Base-by-base conservation (phyloP, 2,888 invertebrate genomes). In the Lapara coniferarum region DNA sequence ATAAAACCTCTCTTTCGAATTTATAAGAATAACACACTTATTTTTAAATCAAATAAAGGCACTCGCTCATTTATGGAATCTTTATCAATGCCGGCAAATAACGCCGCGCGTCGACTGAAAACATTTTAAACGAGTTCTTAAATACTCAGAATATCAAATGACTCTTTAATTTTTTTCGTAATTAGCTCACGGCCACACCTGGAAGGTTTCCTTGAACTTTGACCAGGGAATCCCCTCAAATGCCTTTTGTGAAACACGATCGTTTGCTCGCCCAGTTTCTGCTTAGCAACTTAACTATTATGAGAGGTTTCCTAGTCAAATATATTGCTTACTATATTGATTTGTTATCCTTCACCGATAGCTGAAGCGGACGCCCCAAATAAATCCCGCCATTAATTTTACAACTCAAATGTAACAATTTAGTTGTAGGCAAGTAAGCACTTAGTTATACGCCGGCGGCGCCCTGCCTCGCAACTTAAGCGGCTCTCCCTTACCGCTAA, bases 331-430 rank as follows among this genome's bases (percentile, higher is more conserved):
- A 67, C 57, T 55, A 59, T 70, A 71, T 71, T 67, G 59, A 70
- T 59, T 66, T 55, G 59, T 59, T 44, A 69, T 16, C 66, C 72
- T 19, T 8, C 46, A 12, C 55, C 75, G 82, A 83, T 81, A 85
- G 83, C 80, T 82, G 81, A 75, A 83, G 80, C 81, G 16, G 46
- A 16, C 80, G 81, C 82, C 81, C 79, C 78, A 83, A 88, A 90
- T 90, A 92, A 92, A 92, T 92, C 87, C 85, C 77, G 80, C 89
- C 88, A 90, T 92, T 92, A 92, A 91, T 91, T 91, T 90, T 87
- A 85, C 88, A 89, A 92, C 89, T 89, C 91, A 93, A 92, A 93
- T 90, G 89, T 89, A 89, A 90, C 92, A 91, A 91, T 92, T 91
- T 89, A 86, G 87, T 90, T 86, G 86, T 84, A 91, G 82, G 88